Conservation (phyloP, 2,113 vertebrate species). For the Eudyptes chrysolophus region DNA sequence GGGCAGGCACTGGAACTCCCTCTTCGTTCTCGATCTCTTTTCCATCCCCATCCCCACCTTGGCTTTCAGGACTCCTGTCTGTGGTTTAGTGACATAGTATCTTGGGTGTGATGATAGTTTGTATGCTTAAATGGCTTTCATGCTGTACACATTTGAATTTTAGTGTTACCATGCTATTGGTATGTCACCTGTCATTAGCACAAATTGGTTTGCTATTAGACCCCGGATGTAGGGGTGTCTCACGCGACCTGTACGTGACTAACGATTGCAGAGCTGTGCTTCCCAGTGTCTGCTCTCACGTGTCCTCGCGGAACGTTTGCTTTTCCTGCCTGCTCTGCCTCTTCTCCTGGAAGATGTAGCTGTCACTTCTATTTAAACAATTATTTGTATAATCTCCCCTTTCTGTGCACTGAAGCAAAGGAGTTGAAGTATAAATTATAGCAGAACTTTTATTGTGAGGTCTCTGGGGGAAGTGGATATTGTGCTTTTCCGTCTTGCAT, state of each 20-base stretch:
- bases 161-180: neutral
- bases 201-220: neutral
- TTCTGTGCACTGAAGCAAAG: neutral
- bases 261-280: rapidly evolving
- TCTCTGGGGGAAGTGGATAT: neutral
- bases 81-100: neutral
- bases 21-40: neutral
- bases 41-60: neutral
- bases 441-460: neutral
- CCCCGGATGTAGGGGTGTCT: too few species aligned
- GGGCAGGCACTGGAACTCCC: neutral
- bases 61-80: neutral
- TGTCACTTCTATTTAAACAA: neutral
- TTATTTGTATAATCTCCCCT: neutral
- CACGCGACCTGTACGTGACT: neutral
- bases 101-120: neutral
- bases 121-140: neutral
- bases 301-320: neutral
- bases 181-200: neutral
- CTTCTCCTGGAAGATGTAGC: neutral
- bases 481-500: neutral
- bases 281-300: neutral
- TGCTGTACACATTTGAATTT: neutral
- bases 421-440: neutral
- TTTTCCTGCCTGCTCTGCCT: neutral